Percentiles rank a stretch among this genome's conserved stretches.
These are phyloP conservation scores for Pseudomyrmex gracilis DNA, from an alignment of 1,140 invertebrate genomes.

Conservation along the genomic window DNA sequence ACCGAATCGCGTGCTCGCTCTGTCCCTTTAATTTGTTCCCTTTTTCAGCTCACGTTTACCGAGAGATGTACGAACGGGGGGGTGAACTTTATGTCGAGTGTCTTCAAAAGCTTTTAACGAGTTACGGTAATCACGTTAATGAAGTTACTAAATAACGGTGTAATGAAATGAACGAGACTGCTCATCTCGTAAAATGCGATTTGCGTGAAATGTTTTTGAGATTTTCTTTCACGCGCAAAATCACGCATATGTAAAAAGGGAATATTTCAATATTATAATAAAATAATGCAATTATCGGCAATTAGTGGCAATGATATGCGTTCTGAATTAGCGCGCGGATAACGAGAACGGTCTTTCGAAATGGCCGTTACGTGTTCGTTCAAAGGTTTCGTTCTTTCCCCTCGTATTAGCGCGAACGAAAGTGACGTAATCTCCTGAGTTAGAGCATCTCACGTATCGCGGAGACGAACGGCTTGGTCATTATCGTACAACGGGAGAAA, in stretches of 20 bases:
- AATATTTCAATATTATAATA: not conserved
- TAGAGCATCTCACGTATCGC: slow-evolving; percentile 25
- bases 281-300: slow-evolving; percentile 15
- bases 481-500: slow-evolving; percentile 48
- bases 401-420: slow-evolving; percentile 12
- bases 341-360: not conserved
- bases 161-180: not conserved
- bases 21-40: slow-evolving; percentile 33
- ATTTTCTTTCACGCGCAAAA: not conserved
- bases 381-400: slow-evolving; percentile 18
- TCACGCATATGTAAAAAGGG: not conserved
- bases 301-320: not conserved
- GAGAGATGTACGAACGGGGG: not conserved
- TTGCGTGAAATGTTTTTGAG: not conserved
- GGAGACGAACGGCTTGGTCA: slow-evolving; percentile 44
- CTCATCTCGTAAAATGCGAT: not conserved
- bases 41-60: slow-evolving; percentile 6
- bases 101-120: slow-evolving; percentile 54
- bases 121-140: slow-evolving; percentile 62
- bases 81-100: slow-evolving; percentile 54
- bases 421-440: slow-evolving; percentile 55
- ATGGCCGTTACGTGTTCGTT: not conserved
- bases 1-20: slow-evolving; percentile 50
- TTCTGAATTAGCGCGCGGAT: not conserved
- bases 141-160: slow-evolving; percentile 57